phyloP scores from a whole-genome alignment of 2,888 invertebrate genomes.

The Lithosia quadra region DNA sequence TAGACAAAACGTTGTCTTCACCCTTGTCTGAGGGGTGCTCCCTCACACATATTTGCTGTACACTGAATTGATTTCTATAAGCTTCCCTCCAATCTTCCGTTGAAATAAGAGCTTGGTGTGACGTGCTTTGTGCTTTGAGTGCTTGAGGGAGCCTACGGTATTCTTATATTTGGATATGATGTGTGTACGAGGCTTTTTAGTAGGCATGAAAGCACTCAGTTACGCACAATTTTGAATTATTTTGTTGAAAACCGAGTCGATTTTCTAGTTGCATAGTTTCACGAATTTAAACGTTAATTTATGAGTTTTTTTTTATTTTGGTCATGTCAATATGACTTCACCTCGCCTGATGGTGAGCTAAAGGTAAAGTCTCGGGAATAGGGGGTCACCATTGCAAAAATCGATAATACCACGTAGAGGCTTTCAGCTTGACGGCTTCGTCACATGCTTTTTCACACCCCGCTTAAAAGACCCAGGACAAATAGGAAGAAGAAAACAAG shows the following conservation, averaged over 20 bases:
- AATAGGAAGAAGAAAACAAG: too few relatives aligned
- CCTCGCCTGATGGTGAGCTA: too few relatives aligned
- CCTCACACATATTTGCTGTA: constrained; percentile 62
- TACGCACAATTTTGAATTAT: not conserved
- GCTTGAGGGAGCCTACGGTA: constrained; percentile 27
- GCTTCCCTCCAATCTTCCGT: constrained; percentile 55
- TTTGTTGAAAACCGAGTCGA: not conserved
- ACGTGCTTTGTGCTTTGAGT: constrained; percentile 57
- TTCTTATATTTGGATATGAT: constrained; percentile 29
- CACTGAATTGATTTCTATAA: constrained; percentile 75
- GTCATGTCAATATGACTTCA: too few relatives aligned
- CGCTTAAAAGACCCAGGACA: too few relatives aligned
- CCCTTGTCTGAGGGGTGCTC: constrained; percentile 62
- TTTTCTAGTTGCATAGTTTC: not conserved
- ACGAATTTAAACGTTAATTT: not conserved
- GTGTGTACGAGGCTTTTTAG: constrained; percentile 6
- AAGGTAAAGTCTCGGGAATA: too few relatives aligned
- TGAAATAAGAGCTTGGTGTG: constrained; percentile 41
- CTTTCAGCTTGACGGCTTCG: too few relatives aligned
- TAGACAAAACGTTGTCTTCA: constrained; percentile 52
- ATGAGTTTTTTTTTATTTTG: too few relatives aligned
- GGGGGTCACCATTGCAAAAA: too few relatives aligned
- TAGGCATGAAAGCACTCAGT: not conserved
- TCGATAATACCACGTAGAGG: too few relatives aligned
- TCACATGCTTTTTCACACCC: too few relatives aligned